These are phyloP conservation scores for Nycticryphes semicollaris DNA, from an alignment of 2,113 vertebrate genomes.

Conservation along the genomic window DNA sequence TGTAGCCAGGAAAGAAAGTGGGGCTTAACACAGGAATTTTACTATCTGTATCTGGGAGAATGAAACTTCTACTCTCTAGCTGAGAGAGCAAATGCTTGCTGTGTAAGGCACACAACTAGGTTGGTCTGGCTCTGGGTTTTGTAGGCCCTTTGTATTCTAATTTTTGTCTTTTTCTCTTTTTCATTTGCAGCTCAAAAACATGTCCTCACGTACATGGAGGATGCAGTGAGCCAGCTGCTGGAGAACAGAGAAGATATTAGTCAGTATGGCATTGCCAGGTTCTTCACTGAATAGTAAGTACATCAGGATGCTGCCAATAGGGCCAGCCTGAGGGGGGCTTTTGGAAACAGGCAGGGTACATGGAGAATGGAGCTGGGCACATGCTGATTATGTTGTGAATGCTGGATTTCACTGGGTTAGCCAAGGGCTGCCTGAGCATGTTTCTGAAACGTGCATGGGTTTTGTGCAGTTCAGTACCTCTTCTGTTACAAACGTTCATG, in stretches of 20 bases:
- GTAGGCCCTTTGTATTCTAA: background rate
- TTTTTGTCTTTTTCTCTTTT: slow-evolving; percentile 24
- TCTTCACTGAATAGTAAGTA: slow-evolving; percentile 98
- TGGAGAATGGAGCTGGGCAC: background rate
- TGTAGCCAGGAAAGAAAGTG: background rate
- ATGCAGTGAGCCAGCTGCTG: slow-evolving; percentile 91
- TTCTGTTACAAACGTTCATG: background rate
- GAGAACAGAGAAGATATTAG: slow-evolving; percentile 92
- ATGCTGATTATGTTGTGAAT: slow-evolving; percentile 18
- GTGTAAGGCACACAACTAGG: background rate
- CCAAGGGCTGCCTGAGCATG: background rate
- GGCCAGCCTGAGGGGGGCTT: background rate
- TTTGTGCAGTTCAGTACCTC: background rate
- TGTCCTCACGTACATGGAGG: slow-evolving; percentile 92
- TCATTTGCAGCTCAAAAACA: slow-evolving; percentile 84
- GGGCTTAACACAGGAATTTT: background rate
- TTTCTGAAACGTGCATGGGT: background rate
- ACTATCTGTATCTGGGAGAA: background rate
- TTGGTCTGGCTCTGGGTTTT: background rate
- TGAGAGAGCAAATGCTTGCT: background rate
- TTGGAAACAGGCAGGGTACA: slow-evolving; percentile 26
- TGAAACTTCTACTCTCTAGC: background rate
- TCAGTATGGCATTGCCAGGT: slow-evolving; percentile 88
- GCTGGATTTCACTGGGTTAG: background rate
- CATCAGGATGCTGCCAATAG: background rate